Evolutionary conservation across 2,113 vertebrate species (phyloP).

Genomic region (Ramphastos sulfuratus): DNA sequence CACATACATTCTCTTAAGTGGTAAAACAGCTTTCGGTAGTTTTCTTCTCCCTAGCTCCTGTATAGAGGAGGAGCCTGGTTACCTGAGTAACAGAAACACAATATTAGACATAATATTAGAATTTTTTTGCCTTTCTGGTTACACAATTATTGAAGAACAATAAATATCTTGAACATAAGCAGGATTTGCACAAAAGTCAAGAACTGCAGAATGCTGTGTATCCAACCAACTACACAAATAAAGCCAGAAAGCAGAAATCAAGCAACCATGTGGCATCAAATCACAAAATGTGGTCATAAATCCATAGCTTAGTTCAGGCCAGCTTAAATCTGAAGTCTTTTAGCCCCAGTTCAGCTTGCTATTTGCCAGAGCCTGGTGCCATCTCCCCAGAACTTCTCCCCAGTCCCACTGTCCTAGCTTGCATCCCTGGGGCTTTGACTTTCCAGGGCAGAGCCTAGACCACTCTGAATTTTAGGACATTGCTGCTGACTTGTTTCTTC

Average conservation of each 20-base stretch:
- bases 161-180: background rate
- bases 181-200: background rate
- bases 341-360: rapidly evolving
- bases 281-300: background rate
- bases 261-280: background rate
- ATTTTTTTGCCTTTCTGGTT: background rate
- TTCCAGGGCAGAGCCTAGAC: background rate
- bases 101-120: background rate
- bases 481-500: rapidly evolving
- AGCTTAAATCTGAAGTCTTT: background rate
- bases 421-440: background rate
- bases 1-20: background rate
- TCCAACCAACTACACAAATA: background rate
- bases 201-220: background rate
- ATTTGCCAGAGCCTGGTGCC: rapidly evolving
- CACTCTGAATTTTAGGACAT: background rate
- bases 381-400: background rate
- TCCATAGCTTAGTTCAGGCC: background rate
- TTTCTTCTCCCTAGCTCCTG: background rate
- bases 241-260: background rate
- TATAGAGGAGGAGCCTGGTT: background rate
- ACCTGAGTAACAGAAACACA: background rate
- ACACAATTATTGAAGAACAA: background rate
- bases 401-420: rapidly evolving
- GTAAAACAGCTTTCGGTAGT: background rate